These are phyloP conservation scores for Antennarius striatus DNA, from an alignment of 2,113 vertebrate genomes.

Conservation along the genomic window DNA sequence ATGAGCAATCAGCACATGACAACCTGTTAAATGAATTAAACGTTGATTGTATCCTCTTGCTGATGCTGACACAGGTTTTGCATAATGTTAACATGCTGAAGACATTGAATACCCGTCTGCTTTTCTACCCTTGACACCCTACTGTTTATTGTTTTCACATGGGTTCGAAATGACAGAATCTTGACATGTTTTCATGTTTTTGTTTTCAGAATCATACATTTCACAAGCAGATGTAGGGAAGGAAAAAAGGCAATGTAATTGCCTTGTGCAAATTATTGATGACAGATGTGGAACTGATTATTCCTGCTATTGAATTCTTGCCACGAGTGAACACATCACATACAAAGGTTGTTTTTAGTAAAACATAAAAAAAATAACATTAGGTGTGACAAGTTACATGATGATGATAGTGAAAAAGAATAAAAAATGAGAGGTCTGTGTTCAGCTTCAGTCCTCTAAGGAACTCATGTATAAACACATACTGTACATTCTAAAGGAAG, in stretches of 20 bases:
- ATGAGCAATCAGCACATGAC: neutral
- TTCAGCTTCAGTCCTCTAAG: neutral
- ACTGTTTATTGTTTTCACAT: too few species aligned
- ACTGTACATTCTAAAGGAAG: neutral
- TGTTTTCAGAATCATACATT: neutral
- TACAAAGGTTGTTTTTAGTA: neutral
- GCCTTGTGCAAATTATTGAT: constrained; percentile 13
- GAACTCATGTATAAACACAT: neutral
- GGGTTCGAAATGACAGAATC: too few species aligned
- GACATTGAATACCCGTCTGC: neutral
- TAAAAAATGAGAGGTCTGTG: neutral
- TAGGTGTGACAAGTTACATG: neutral
- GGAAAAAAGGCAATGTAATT: neutral
- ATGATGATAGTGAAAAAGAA: neutral
- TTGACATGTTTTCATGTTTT: neutral
- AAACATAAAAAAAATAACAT: neutral
- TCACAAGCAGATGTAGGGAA: constrained; percentile 1
- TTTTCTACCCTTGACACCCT: neutral
- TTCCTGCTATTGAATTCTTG: constrained; percentile 8
- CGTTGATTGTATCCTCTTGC: constrained; percentile 17
- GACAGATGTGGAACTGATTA: constrained; percentile 15
- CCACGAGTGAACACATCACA: constrained; percentile 4
- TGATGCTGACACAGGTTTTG: constrained; percentile 7
- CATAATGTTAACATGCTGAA: neutral
- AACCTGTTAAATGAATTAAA: constrained; percentile 42